Evolutionary conservation across 23 tunicate species (phyloP).

Genomic region (Styela plicata): DNA sequence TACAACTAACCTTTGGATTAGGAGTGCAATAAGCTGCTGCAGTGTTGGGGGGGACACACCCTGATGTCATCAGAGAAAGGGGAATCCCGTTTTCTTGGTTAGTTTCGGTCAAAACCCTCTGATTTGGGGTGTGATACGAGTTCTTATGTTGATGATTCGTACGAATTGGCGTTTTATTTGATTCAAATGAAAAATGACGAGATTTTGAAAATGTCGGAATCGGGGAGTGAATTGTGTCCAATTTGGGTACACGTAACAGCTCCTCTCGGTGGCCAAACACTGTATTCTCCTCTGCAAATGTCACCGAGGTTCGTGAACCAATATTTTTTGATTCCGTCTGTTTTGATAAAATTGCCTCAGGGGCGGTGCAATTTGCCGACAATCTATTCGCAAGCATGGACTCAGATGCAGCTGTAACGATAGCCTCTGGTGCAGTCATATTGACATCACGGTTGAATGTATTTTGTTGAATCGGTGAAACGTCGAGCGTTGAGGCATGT

Average conservation of each 20-base stretch:
- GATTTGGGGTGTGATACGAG: slow-evolving; percentile 13
- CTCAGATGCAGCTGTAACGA: background rate
- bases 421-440: slow-evolving; percentile 13
- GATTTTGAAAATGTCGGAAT: background rate
- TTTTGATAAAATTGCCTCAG: background rate
- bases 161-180: background rate
- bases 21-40: slow-evolving; percentile 15
- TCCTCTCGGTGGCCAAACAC: background rate
- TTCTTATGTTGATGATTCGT: background rate
- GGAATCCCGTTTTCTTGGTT: slow-evolving; percentile 41
- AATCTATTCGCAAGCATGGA: background rate
- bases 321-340: background rate
- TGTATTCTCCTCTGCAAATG: slow-evolving; percentile 13
- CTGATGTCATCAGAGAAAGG: slow-evolving; percentile 57
- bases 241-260: background rate
- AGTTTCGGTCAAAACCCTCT: background rate
- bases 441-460: background rate
- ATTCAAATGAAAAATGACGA: slow-evolving; percentile 15
- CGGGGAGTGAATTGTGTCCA: background rate
- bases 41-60: slow-evolving; percentile 10
- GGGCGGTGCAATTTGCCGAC: background rate
- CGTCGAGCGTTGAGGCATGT: background rate
- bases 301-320: slow-evolving; percentile 2
- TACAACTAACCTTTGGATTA: slow-evolving; percentile 19
- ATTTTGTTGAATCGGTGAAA: slow-evolving; percentile 1